Conservation (phyloP, 2,888 invertebrate species). For the Hirudinaria manillensis region DNA sequence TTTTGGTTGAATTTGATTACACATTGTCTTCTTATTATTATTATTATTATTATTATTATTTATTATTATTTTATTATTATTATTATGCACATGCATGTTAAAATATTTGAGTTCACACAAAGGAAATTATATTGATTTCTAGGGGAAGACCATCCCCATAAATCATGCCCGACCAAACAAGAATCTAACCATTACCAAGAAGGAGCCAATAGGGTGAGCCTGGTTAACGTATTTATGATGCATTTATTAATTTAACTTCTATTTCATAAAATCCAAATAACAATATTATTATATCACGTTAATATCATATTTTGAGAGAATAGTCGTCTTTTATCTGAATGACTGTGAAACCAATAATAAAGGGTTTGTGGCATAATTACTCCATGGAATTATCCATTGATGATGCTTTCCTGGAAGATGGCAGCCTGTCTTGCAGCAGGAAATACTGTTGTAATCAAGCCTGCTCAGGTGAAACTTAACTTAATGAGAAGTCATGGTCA, state of each 20-base stretch:
- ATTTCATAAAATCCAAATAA: no score
- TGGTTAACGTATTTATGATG: background rate
- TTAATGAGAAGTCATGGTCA: background rate
- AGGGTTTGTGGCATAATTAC: slow-evolving; percentile 86
- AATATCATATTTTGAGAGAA: no score
- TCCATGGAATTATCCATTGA: slow-evolving; percentile 95
- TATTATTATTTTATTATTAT: slow-evolving; percentile 19
- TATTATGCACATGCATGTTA: background rate
- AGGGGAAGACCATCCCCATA: slow-evolving; percentile 81
- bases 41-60: background rate
- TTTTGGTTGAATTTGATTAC: background rate
- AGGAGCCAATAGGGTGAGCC: slow-evolving; percentile 77
- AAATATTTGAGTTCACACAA: background rate
- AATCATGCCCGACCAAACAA: slow-evolving; percentile 83
- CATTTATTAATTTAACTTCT: no score
- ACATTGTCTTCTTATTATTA: background rate
- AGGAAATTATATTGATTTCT: slow-evolving; percentile 18
- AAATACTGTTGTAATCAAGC: slow-evolving; percentile 91
- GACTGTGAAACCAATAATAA: slow-evolving; percentile 25
- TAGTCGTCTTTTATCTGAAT: background rate
- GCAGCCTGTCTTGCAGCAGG: slow-evolving; percentile 93
- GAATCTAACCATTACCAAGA: slow-evolving; percentile 78
- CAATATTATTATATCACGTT: no score
- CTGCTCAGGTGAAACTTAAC: slow-evolving; percentile 63
- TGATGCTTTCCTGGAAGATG: slow-evolving; percentile 99